A percentile compares a stretch with the other conserved stretches of the same genome.
Conservation (phyloP, 2,113 vertebrate species). For the Centropus bengalensis region DNA sequence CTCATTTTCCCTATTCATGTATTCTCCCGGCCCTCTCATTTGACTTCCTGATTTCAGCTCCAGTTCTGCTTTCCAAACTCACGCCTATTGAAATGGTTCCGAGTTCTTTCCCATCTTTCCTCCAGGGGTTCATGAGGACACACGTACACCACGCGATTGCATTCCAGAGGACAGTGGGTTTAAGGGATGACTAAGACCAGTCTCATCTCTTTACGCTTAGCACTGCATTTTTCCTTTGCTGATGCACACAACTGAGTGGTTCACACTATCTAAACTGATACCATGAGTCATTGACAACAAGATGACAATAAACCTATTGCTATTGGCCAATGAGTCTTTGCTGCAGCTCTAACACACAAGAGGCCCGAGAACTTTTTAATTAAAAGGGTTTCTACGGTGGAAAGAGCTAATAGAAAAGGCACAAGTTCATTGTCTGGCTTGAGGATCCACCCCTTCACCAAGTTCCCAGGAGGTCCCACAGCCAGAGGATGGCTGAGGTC, state of each 20-base stretch:
- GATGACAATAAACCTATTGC: not conserved
- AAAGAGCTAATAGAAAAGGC: not conserved
- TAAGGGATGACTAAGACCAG: not conserved
- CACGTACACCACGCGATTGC: rapidly evolving
- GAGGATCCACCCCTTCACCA: not conserved
- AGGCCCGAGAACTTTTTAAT: not conserved
- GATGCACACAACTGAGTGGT: not conserved
- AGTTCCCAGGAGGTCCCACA: not conserved
- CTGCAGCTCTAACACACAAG: not conserved
- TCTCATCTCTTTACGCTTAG: not conserved
- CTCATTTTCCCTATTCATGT: not conserved
- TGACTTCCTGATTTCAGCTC: not conserved
- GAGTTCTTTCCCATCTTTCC: not conserved
- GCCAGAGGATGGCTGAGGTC: rapidly evolving
- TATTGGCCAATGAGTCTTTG: not conserved
- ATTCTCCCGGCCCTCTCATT: not conserved
- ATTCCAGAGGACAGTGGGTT: not conserved
- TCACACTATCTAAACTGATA: not conserved
- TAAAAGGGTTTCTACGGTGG: not conserved
- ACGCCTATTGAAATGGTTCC: not conserved
- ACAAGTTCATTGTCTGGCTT: not conserved
- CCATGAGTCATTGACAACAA: not conserved
- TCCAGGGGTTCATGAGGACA: not conserved
- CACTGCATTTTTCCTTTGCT: not conserved
- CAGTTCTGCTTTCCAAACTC: not conserved